Base-by-base conservation (phyloP, 2,888 invertebrate species). In the Stenoptilia bipunctidactyla region DNA sequence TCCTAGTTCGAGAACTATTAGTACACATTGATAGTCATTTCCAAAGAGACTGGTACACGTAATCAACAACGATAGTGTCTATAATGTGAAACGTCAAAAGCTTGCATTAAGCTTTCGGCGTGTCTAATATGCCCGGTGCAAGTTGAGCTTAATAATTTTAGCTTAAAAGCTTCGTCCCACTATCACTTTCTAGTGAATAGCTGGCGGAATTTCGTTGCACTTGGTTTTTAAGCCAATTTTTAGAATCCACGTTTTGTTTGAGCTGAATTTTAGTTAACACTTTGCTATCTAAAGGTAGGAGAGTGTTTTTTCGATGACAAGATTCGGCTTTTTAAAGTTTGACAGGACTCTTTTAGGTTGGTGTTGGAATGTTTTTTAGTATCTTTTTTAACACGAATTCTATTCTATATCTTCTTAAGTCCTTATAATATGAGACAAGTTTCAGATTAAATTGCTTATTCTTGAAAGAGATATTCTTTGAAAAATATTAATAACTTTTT, bases 111-210 rank as follows among this genome's bases (percentile, higher is more conserved):
- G 66, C 64, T 55, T 46, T 53, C 55, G n/a, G n/a, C n/a, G n/a
- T n/a, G 61, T 38, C 49, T 58, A 58, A 64, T 30, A 62, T 56
- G 53, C 56, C 49, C 51, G 52, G 61, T 56, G 63, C 64, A 70
- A 76, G 67, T 72, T 65, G 60, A 65, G 71, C 71, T 73, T 72
- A 71, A 79, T 75, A 76, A 80, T 73, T 80, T 80, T 70, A 80
- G 73, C 76, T 73, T 74, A 72, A 80, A 80, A 82, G 76, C 80
- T 69, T 12, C 64, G 58, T 58, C 59, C 58, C 64, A 58, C 68
- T 75, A 70, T 68, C 74, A 66, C 63, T 69, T 61, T 67, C 69
- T 58, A 56, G 66, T 65, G 62, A 68, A 67, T 72, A 63, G 72
- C 69, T 73, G 62, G 63, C 56, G 50, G 59, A 74, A 59, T 72